Conservation (phyloP, 2,113 vertebrate genomes). For the Rhinogobius similis region DNA sequence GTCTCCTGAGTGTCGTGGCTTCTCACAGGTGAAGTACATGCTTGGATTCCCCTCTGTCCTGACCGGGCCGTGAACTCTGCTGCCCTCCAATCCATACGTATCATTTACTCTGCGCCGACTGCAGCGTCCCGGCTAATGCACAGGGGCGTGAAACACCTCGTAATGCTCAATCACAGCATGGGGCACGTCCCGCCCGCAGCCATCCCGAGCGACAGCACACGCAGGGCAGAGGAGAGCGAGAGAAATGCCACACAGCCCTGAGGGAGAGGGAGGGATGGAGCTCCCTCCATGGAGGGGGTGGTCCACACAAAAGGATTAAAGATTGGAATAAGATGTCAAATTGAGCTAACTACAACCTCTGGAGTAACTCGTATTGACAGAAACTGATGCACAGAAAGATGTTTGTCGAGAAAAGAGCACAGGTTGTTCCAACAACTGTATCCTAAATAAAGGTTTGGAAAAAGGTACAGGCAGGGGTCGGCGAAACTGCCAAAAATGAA, state of each 20-base stretch:
- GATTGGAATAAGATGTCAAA: neutral
- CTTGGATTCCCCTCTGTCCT: conserved; percentile 60
- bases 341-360: neutral
- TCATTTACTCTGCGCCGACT: conserved; percentile 79
- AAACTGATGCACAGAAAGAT: neutral
- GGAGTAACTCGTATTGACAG: neutral
- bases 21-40: conserved; percentile 31
- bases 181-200: conserved; percentile 78
- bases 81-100: conserved; percentile 80
- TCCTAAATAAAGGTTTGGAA: too few species aligned
- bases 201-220: conserved; percentile 78
- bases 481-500: too few species aligned
- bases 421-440: neutral
- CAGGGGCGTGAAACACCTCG: conserved; percentile 85
- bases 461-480: too few species aligned
- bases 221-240: conserved; percentile 66
- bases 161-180: conserved; percentile 86
- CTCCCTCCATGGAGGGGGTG: too few species aligned
- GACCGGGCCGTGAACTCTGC: conserved; percentile 83
- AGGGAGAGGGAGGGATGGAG: conserved; percentile 63
- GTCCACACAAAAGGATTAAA: conserved; percentile 5
- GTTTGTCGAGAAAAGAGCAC: neutral
- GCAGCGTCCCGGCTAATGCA: conserved; percentile 83
- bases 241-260: conserved; percentile 75
- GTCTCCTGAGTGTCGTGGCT: conserved; percentile 15